phyloP scores from a whole-genome alignment of 2,797 vertebrate species.

The Echiichthys vipera region DNA sequence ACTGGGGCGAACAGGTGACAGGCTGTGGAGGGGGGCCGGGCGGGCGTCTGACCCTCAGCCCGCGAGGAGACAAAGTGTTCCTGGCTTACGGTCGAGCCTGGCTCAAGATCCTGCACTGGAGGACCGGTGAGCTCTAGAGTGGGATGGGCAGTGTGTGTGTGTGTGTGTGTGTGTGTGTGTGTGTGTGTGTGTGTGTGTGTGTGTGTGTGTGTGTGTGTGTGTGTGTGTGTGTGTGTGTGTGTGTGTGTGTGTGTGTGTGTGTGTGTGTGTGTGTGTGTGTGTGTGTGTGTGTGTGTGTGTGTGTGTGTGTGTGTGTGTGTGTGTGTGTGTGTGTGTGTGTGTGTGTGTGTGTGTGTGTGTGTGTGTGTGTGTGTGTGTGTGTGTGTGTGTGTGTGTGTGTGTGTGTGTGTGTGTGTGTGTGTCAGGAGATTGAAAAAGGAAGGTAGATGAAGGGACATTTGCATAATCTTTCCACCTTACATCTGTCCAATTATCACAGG shows the following conservation, averaged over 20 bases:
- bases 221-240: background rate
- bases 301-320: background rate
- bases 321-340: background rate
- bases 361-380: background rate
- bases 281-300: conserved; percentile 12
- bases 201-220: background rate
- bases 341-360: background rate
- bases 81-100: conserved; percentile 82
- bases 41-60: conserved; percentile 79
- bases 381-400: conserved; percentile 6
- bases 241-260: conserved; percentile 1
- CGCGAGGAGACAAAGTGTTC: conserved; percentile 80
- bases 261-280: background rate
- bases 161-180: conserved; percentile 13
- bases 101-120: conserved; percentile 86
- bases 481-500: conserved; percentile 83
- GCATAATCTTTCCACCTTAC: conserved; percentile 66
- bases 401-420: conserved; percentile 2
- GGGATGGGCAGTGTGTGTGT: background rate
- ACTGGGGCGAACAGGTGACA: conserved; percentile 81
- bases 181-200: background rate
- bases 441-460: conserved; percentile 46
- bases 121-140: conserved; percentile 75
- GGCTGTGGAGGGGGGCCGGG: conserved; percentile 68
- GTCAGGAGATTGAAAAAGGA: conserved; percentile 19